Evolutionary conservation across 2,113 vertebrate genomes (phyloP), one percentile per base, ranked within the genome.

Genomic region (Picathartes gymnocephalus): DNA sequence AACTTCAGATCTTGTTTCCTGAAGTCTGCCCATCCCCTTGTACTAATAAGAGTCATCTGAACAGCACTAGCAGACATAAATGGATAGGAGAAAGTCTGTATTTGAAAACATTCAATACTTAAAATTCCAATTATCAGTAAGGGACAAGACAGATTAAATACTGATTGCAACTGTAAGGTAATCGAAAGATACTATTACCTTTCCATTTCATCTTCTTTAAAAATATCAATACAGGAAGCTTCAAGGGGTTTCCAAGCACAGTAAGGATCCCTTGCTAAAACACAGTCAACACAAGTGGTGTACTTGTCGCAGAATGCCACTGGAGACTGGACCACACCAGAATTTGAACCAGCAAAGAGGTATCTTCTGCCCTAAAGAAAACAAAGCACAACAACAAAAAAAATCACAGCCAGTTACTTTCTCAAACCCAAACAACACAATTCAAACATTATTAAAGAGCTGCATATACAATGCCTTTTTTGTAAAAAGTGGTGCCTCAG

Each of bases 221-320:
- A 93, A 96, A 98, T 98, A 62, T 98, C 86, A 60, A 97, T 45
- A 17, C 99, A 99, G 70, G 97, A 82, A 3, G 93, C 73, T 15
- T 91, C 27, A 8, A 56, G 84, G 0, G 94, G 94, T 96, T 98
- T 98, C 99, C 99, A 99, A 84, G 99, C 99, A 37, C 99, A 99
- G 86, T 99, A 99, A 11, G 99, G 99, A 97, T 99, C 99, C 57
- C 99, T 98, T 23, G 99, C 98, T 77, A 99, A 95, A 89, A 99
- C 72, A 22, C 99, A 99, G 96, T 99, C 99, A 18, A 94, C 93
- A 9, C 99, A 99, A 74, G 98, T 98, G 27, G 58, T 76, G 23
- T 99, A 99, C 86, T 98, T 98, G 65, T 98, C 93, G 47, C 99
- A 99, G 97, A 99, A 99, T 15, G 99, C 99, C 78, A 99, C 97